A percentile compares a stretch with the other conserved stretches of the same genome.
Conservation (phyloP, 2,888 invertebrate genomes). For the Oligia strigilis region DNA sequence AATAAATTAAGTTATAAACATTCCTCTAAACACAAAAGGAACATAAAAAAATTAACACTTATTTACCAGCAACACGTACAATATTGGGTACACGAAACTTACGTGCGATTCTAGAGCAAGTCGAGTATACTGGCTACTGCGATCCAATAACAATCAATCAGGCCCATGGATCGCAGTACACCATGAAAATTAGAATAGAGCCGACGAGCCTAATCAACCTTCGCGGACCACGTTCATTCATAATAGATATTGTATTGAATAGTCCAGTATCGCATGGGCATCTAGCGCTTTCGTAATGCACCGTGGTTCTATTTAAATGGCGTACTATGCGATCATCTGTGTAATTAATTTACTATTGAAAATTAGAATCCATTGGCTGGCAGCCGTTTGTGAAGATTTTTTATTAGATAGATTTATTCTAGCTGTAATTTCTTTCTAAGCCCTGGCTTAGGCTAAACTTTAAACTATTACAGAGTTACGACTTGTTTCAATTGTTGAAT, state of each 20-base stretch:
- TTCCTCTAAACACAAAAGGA: neutral
- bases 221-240: constrained; percentile 79
- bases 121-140: constrained; percentile 47
- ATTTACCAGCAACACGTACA: constrained; percentile 3
- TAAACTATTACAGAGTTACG: neutral
- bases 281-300: constrained; percentile 79
- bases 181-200: constrained; percentile 86
- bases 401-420: neutral
- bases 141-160: constrained; percentile 85
- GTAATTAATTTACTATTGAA: constrained; percentile 73
- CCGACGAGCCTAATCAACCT: constrained; percentile 83
- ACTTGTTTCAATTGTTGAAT: constrained; percentile 8
- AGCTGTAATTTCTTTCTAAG: neutral
- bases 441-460: neutral
- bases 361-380: constrained; percentile 38
- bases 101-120: constrained; percentile 50
- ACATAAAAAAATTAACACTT: neutral
- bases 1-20: neutral
- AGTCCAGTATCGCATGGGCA: constrained; percentile 78
- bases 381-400: constrained; percentile 24
- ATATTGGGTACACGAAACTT: constrained; percentile 34
- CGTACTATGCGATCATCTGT: constrained; percentile 63
- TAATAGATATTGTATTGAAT: constrained; percentile 87
- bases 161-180: constrained; percentile 77
- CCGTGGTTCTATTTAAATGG: constrained; percentile 77